Evolutionary conservation across 1,140 invertebrate genomes (phyloP), one percentile per base, ranked within the genome.

Genomic region (Arion vulgaris): DNA sequence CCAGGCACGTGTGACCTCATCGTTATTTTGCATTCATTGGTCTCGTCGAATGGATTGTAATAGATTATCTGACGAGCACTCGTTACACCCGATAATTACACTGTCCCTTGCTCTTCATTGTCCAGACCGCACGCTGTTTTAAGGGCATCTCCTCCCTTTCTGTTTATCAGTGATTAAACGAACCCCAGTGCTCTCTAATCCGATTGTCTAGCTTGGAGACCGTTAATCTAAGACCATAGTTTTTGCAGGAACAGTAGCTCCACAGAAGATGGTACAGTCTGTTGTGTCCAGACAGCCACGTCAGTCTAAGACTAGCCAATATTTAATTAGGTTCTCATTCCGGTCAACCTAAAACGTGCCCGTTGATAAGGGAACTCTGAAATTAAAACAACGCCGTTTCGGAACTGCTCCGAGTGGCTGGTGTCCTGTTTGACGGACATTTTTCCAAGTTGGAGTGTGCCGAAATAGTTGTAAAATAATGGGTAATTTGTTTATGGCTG

Each of bases 401-500:
- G 71, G 39, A 45, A 73, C 38, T 19, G n/a, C 39, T n/a, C 39
- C 4, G 26, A 13, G 13, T 39, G 38, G 26, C 11, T 41, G 38
- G 71, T 45, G 34, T 28, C 32, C 28, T 28, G 45, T 38, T 51
- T 32, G 45, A 75, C 45, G 28, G 73, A 34, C 73, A 7, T 45
- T 45, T 49, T 75, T 32, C 11, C 2, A 49, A 45, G 32, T 28
- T 32, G 41, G 73, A 5, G n/a, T 45, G 73, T 75, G 73, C 41
- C 49, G 36, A 75, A 73, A 45, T 34, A 49, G 38, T 75, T 49
- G 51, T 11, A 49, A 32, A 45, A 75, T 51, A 39, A 51, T 51
- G 73, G 45, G 45, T 75, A 75, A 75, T 75, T 66, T 78, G 76
- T 78, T 78, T 78, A 66, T 39, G 57, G 76, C 28, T 23, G n/a